Evolutionary conservation across 2,113 vertebrate genomes (phyloP), one percentile per base, ranked within the genome.

Genomic region (Aleadryas rufinucha): DNA sequence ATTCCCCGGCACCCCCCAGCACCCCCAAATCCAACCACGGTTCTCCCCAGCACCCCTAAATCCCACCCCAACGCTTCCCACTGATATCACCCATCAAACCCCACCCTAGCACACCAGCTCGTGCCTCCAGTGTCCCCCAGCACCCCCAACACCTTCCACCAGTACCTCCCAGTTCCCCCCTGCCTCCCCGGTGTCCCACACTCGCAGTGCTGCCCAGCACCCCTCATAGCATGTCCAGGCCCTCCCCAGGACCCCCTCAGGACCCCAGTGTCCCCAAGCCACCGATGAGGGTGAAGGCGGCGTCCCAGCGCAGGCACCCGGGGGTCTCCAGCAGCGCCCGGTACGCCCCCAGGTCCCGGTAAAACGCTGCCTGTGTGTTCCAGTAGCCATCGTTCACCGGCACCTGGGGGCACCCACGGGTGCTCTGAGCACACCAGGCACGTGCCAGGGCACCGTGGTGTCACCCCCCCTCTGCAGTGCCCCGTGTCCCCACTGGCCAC

Each of bases 311-410:
- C 70, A 85, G 45, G 75, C 86, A 92, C 2, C 89, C 94, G 0
- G 95, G 94, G 15, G 27, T 95, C 89, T 96, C 92, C 65, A 96
- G 56, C 92, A 96, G 89, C 0, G 52, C 92, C 70, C 61, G 70
- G 79, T 95, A 96, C 3, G 94, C 92, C 0, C 89, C 87, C 79
- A 82, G 5, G 2, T 96, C 95, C 50, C 31, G 23, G 79, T 95
- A 96, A 41, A 95, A 96, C 0, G 52, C 86, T 0, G 78, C 54
- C 1, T 84, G 56, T 0, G 13, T 81, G 86, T 70, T 96, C 82
- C 74, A 44, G 79, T 96, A 96, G 54, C 74, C 53, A 0, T 96
- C 70, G 0, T 85, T 83, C n/a, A 5, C 60, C 0, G 87, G 89
- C 21, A 82, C 16, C 95, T 95, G 59, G 15, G 31, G 39, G 24